phyloP scores from a whole-genome alignment of 2,113 vertebrate species.

The Spea bombifrons region DNA sequence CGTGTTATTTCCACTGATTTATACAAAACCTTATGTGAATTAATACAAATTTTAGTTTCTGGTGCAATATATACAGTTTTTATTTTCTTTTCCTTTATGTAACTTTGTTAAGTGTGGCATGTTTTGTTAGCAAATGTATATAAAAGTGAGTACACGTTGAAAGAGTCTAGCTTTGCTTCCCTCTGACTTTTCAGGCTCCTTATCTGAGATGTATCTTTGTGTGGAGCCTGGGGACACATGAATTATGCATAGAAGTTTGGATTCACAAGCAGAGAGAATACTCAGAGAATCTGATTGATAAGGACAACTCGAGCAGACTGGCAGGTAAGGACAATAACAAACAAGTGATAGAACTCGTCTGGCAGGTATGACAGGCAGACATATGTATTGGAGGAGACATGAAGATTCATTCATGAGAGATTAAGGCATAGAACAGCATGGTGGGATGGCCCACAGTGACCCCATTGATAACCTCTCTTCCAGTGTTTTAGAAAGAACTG shows the following conservation, averaged over 20 bases:
- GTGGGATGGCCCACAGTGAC: not conserved
- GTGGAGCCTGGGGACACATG: conserved; percentile 14
- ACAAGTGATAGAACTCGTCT: conserved; percentile 10
- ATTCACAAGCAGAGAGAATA: conserved; percentile 30
- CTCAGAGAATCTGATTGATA: conserved; percentile 20
- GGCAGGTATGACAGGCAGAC: conserved; percentile 19
- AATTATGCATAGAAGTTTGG: conserved; percentile 40
- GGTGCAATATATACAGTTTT: too few species aligned
- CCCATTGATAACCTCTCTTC: not conserved
- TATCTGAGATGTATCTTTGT: conserved; percentile 26
- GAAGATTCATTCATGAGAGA: not conserved
- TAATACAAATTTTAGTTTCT: too few species aligned
- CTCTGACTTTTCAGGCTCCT: not conserved
- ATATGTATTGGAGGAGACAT: conserved; percentile 1
- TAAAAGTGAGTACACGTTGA: not conserved
- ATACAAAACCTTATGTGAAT: too few species aligned
- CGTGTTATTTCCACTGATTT: too few species aligned
- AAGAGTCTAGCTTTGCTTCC: not conserved
- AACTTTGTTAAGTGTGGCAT: not conserved
- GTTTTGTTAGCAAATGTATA: not conserved
- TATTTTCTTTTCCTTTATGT: not conserved
- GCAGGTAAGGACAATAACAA: conserved; percentile 34
- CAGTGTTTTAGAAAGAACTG: not conserved
- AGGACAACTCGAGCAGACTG: conserved; percentile 18
- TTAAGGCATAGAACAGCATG: not conserved